phyloP scores from a whole-genome alignment of 1,140 invertebrate genomes.

The Drosophila miranda region DNA sequence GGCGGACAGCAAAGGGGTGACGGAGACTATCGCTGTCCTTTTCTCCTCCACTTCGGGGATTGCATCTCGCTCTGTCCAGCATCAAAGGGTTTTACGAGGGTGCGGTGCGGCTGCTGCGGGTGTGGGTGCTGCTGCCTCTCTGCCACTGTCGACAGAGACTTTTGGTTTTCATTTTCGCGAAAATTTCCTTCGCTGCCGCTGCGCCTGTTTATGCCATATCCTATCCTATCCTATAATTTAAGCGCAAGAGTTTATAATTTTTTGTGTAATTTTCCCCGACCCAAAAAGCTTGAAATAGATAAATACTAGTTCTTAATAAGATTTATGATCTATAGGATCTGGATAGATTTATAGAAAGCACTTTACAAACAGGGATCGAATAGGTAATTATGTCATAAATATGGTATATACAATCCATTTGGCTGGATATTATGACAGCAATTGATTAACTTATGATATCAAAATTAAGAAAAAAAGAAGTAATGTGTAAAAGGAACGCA shows the following conservation, averaged over 20 bases:
- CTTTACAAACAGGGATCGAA: too few relatives aligned
- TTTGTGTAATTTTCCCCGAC: too few relatives aligned
- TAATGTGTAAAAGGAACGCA: too few relatives aligned
- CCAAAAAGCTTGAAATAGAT: too few relatives aligned
- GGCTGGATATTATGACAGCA: too few relatives aligned
- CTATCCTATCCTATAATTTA: constrained; percentile 50
- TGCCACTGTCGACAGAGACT: not conserved
- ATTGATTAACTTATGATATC: too few relatives aligned
- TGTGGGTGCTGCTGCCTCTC: constrained; percentile 22
- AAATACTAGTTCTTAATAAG: too few relatives aligned
- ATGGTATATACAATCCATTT: too few relatives aligned
- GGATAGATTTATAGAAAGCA: too few relatives aligned
- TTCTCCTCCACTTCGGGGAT: not conserved
- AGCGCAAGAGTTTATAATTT: not conserved
- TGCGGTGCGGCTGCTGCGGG: constrained; percentile 36
- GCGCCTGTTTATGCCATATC: constrained; percentile 47
- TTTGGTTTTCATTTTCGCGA: constrained; percentile 54
- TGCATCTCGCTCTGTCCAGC: constrained; percentile 6
- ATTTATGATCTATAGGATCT: too few relatives aligned
- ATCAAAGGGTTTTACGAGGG: constrained; percentile 75
- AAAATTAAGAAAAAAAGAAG: too few relatives aligned
- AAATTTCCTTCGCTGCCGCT: constrained; percentile 27
- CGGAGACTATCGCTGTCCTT: not conserved
- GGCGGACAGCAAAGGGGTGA: constrained; percentile 67
- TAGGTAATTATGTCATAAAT: too few relatives aligned